Conservation (phyloP, 2,797 vertebrate species). For the Clarias fuscus region DNA sequence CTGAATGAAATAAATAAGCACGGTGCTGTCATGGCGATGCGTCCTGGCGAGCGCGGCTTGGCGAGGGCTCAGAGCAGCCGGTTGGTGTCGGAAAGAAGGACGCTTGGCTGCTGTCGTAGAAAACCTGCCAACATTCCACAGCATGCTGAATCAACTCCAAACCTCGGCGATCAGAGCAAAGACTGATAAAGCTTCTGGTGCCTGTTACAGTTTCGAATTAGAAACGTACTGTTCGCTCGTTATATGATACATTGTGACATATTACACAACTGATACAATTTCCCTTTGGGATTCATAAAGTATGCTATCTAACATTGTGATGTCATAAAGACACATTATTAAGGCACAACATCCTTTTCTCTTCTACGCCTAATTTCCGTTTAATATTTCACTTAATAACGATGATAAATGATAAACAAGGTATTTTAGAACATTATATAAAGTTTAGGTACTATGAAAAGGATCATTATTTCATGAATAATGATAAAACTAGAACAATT, state of each 20-base stretch:
- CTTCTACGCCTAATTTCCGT: not conserved
- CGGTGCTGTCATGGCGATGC: slow-evolving; percentile 3
- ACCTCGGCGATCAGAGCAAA: slow-evolving; percentile 42
- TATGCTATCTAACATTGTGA: no score
- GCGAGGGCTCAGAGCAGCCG: slow-evolving; percentile 21
- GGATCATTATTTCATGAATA: not conserved
- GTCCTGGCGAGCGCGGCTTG: slow-evolving; percentile 5
- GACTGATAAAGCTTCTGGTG: not conserved
- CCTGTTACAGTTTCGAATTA: slow-evolving; percentile 18
- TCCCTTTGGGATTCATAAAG: no score
- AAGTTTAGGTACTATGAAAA: not conserved
- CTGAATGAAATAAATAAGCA: slow-evolving; percentile 1
- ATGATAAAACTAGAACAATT: not conserved
- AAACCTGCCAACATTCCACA: slow-evolving; percentile 66
- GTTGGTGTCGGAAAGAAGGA: slow-evolving; percentile 60
- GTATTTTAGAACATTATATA: not conserved
- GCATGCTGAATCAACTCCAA: slow-evolving; percentile 61
- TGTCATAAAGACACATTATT: no score
- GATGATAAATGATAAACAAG: not conserved
- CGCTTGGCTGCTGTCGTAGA: slow-evolving; percentile 65
- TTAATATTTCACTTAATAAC: not conserved
- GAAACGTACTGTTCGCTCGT: not conserved
- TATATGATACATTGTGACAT: not conserved
- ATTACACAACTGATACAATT: not conserved
- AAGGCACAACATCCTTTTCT: not conserved